Evolutionary conservation across 2,888 invertebrate species (phyloP).

Genomic region (Clusia tigrina): DNA sequence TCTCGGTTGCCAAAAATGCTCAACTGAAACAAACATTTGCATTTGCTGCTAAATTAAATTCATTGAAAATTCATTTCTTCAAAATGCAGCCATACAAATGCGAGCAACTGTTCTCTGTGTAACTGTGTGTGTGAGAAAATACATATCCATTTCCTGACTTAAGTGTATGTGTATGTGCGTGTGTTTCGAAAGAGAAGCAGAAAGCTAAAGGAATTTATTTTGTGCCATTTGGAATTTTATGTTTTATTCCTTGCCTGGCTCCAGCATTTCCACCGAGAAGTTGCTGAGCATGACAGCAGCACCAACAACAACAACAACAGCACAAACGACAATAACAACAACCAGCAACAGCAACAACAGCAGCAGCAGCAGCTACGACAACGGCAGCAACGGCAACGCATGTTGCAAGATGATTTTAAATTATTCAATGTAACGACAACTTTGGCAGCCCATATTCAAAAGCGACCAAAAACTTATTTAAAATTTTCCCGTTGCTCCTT

Average conservation of each 20-base stretch:
- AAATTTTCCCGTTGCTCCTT: background rate
- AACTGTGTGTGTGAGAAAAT: background rate
- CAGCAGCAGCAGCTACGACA: background rate
- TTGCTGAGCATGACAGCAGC: no score
- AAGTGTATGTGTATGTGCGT: background rate
- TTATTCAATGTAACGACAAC: constrained; percentile 6
- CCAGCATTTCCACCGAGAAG: no score
- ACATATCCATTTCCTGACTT: background rate
- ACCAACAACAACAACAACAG: background rate
- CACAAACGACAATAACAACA: background rate
- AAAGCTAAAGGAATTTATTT: background rate
- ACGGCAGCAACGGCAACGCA: background rate
- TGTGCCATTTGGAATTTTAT: background rate
- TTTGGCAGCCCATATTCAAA: constrained; percentile 1
- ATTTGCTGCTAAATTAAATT: constrained; percentile 32
- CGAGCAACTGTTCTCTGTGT: background rate
- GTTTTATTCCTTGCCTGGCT: background rate
- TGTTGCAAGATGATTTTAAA: background rate
- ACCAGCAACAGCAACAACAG: background rate
- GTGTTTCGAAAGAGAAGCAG: background rate
- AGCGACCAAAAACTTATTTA: background rate
- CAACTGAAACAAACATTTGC: constrained; percentile 22
- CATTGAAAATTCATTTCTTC: constrained; percentile 26
- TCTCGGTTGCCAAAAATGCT: background rate
- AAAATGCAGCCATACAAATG: no score